Conservation (phyloP, 2,113 vertebrate genomes). For the Hippocampus guttulatus region DNA sequence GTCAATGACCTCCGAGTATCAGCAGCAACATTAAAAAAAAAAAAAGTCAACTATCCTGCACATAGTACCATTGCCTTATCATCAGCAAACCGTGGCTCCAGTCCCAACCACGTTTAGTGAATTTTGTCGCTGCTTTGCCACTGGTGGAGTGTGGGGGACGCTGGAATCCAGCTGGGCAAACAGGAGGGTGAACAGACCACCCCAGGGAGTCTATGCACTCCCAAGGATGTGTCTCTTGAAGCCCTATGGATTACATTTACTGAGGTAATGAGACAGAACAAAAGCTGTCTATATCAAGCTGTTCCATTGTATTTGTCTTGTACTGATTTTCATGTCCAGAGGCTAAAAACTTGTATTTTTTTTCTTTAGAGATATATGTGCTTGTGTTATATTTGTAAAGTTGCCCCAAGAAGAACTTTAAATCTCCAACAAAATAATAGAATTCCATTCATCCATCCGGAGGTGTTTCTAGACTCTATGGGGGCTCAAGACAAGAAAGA, state of each 20-base stretch:
- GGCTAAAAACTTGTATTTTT: slow-evolving; percentile 25
- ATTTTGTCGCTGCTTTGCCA: slow-evolving; percentile 30
- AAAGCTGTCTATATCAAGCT: slow-evolving; percentile 56
- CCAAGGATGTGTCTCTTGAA: slow-evolving; percentile 39
- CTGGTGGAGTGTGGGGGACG: slow-evolving; percentile 32
- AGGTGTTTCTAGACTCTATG: not conserved
- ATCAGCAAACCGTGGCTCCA: slow-evolving; percentile 46
- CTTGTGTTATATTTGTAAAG: slow-evolving; percentile 18
- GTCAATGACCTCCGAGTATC: not conserved
- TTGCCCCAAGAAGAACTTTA: not conserved
- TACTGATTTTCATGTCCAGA: slow-evolving; percentile 21
- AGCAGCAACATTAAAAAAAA: not conserved
- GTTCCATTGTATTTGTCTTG: slow-evolving; percentile 51
- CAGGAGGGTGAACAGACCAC: slow-evolving; percentile 35
- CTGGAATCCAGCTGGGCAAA: slow-evolving; percentile 44
- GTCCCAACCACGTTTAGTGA: slow-evolving; percentile 58
- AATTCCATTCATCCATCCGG: not conserved
- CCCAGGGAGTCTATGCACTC: slow-evolving; percentile 25
- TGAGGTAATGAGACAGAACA: slow-evolving; percentile 65
- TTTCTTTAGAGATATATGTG: slow-evolving; percentile 6
- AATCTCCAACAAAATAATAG: not conserved
- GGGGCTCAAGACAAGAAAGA: not conserved
- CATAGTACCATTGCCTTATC: slow-evolving; percentile 42
- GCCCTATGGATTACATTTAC: slow-evolving; percentile 54
- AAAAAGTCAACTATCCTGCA: slow-evolving; percentile 16